phyloP scores from a whole-genome alignment of 2,888 invertebrate species.

The Thymelicus lineola region DNA sequence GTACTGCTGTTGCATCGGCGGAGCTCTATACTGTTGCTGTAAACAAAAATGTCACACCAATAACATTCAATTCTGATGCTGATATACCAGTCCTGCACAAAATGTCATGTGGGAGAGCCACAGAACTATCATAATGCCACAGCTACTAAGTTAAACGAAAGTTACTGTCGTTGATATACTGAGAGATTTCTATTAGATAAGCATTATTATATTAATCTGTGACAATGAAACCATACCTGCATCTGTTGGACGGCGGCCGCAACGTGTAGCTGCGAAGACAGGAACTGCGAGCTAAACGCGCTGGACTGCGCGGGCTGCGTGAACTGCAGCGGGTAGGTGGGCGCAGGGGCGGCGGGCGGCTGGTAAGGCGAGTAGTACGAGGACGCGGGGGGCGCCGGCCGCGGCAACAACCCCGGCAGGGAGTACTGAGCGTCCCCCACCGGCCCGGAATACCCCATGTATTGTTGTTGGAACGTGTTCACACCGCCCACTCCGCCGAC shows the following conservation, averaged over 20 bases:
- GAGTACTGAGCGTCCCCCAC: constrained; percentile 78
- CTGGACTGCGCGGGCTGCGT: constrained; percentile 85
- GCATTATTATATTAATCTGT: too few species aligned
- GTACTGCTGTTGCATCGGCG: constrained; percentile 77
- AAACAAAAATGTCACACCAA: not conserved
- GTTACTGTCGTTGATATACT: too few species aligned
- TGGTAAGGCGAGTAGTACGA: constrained; percentile 82
- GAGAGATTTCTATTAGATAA: too few species aligned
- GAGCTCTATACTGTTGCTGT: constrained; percentile 75
- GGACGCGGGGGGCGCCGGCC: constrained; percentile 77
- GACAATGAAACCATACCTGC: constrained; percentile 59
- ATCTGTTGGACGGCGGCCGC: constrained; percentile 81
- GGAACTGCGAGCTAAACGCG: constrained; percentile 77
- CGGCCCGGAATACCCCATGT: constrained; percentile 76
- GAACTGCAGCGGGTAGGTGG: constrained; percentile 87
- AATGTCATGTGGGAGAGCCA: not conserved
- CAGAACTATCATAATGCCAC: too few species aligned
- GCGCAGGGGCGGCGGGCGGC: constrained; percentile 83
- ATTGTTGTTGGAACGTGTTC: constrained; percentile 80
- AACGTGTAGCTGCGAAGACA: constrained; percentile 77
- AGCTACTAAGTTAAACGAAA: too few species aligned
- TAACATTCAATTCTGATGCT: not conserved
- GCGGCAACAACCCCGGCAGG: constrained; percentile 74
- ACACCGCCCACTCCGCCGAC: constrained; percentile 77
- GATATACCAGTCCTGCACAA: not conserved